Base-by-base conservation (phyloP, 2,888 invertebrate species). In the Dinocampus coccinellae region DNA sequence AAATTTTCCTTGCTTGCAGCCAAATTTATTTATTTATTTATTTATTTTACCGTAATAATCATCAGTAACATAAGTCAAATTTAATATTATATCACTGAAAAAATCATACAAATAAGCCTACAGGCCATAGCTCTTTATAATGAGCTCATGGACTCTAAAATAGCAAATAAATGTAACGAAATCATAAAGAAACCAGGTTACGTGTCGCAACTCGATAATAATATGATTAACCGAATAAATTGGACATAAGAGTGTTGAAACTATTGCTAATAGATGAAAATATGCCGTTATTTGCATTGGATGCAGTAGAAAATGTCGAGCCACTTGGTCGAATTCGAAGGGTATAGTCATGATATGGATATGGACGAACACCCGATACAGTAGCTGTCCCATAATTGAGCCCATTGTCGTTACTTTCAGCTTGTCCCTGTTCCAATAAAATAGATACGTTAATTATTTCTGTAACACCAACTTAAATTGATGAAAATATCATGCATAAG, bases 181-280 rank as follows among this genome's bases (percentile, higher is more conserved):
- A 53, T 80, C 66, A 16, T 77, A 66, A 75, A 80, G 67, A 55
- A 80, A 71, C 73, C 29, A 77, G 69, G 61, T 78, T 72, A 67
- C 77, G 76, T 70, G 77, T 70, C 29, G 73, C 68, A n/a, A 78
- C 75, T 74, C 76, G 80, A 70, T 75, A 70, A 73, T 77, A 79
- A 72, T 67, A 77, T 58, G 80, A 83, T 86, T 90, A 93, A 83
- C 94, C 94, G 81, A 95, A 94, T 82, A 94, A 91, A 84, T 93
- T 95, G 74, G 91, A 93, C 77, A 95, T 93, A 79, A 95, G 89
- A 83, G 90, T 94, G 83, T 93, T 94, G 81, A 95, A 92, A 20
- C 95, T 93, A 83, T 90, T 94, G 80, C 92, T 92, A 80, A 95
- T 91, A 52, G 94, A 93, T 22, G 94, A 92, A 82, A 95, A 91